Conservation (phyloP, 2,888 invertebrate genomes). For the Trichacis sp. region DNA sequence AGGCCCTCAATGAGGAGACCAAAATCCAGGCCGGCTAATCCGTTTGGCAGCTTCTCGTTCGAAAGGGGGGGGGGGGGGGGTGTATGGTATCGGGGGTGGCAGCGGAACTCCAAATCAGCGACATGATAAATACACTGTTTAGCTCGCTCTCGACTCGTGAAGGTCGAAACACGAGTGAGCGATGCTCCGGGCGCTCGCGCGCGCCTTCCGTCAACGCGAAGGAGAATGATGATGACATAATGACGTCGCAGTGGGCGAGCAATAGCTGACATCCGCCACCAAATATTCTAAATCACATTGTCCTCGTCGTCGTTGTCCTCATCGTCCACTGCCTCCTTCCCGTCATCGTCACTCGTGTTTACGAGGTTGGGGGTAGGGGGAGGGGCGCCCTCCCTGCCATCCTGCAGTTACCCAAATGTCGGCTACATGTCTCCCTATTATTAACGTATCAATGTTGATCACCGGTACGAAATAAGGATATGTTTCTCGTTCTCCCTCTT, state of each 20-base stretch:
- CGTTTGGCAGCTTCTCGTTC: constrained; percentile 15
- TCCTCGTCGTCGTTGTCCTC: constrained; percentile 39
- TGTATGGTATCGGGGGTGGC: constrained; percentile 53
- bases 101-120: constrained; percentile 63
- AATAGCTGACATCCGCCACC: constrained; percentile 69
- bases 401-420: constrained; percentile 40
- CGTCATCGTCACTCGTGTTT: constrained; percentile 55
- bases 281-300: constrained; percentile 67
- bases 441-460: constrained; percentile 40
- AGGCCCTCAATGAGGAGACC: constrained; percentile 8
- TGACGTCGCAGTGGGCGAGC: constrained; percentile 69
- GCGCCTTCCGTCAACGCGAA: constrained; percentile 67
- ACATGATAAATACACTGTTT: constrained; percentile 63
- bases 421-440: constrained; percentile 41
- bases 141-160: constrained; percentile 49
- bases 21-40: constrained; percentile 14
- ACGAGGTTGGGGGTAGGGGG: too few species aligned
- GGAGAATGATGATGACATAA: constrained; percentile 69
- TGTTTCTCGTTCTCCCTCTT: constrained; percentile 27
- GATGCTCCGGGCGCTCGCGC: constrained; percentile 62
- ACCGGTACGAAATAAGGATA: constrained; percentile 36
- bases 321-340: constrained; percentile 36
- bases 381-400: constrained; percentile 40
- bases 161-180: constrained; percentile 58
- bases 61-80: constrained; percentile 4